phyloP scores from a whole-genome alignment of 2,113 vertebrate species.

The Morphnarchus princeps region DNA sequence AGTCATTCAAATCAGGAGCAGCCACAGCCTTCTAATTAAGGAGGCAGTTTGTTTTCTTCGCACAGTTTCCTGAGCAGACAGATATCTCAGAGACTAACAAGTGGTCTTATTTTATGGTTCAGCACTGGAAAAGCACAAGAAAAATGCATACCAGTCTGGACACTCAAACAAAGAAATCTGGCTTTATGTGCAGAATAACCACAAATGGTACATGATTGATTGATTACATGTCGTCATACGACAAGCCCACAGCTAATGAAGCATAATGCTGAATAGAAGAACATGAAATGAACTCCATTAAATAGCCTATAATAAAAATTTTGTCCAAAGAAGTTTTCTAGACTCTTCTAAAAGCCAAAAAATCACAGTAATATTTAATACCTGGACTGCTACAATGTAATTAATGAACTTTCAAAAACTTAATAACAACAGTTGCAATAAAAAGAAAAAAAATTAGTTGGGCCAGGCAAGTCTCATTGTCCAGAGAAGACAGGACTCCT shows the following conservation, averaged over 20 bases:
- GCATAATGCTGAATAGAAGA: neutral
- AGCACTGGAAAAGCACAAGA: neutral
- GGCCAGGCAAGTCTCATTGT: neutral
- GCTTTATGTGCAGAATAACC: neutral
- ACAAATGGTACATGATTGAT: neutral
- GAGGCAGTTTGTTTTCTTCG: neutral
- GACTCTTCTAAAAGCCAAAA: neutral
- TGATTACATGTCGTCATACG: neutral
- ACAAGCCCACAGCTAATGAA: neutral
- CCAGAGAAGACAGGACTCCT: neutral
- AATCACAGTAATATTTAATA: neutral
- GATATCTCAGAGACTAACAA: neutral
- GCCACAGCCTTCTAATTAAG: neutral
- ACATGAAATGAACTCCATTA: neutral
- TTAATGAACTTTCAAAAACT: neutral
- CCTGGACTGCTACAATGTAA: neutral
- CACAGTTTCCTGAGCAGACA: neutral
- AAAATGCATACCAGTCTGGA: neutral
- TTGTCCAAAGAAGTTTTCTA: neutral
- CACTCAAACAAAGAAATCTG: neutral
- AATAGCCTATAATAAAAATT: neutral
- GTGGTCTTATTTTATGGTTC: neutral
- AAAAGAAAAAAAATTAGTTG: neutral
- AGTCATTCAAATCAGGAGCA: neutral
- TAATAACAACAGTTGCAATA: neutral